Base-by-base conservation (phyloP, 2,888 invertebrate species). In the Physocephala rufipes region DNA sequence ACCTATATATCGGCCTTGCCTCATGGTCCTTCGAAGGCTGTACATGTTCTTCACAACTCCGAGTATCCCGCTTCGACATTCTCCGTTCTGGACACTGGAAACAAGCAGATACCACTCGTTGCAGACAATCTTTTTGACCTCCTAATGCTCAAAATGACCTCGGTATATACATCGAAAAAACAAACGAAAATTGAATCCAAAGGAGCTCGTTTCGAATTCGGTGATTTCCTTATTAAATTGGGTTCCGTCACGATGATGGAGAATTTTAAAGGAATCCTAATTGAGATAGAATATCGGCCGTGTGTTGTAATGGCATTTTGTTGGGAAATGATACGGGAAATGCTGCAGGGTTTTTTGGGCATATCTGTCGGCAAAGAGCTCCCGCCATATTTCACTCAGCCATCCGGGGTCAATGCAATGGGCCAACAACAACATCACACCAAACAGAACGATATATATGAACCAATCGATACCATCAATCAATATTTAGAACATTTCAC, bases 51-150 rank as follows among this genome's bases (percentile, higher is more conserved):
- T 12, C 97, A 97, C 87, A 95, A 97, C 85, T 96, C 95, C 0
- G 97, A 98, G 83, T 95, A 96, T 82, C 97, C 97, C 0, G 96
- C 96, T 0, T 94, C 97, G 0, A 95, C 96, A 2, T 97, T 97
- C 87, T 93, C 96, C 12, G 91, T 97, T 36, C 88, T 97, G 9
- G 97, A 97, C 79, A 93, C 92, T 65, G 95, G 95, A 0, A 91
- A 90, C 15, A 95, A 95, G 82, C 92, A 93, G 73, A 93, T 96
- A 43, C 93, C 95, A 1, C 89, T 98, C 0, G 93, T 95, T 45
- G 95, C 97, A 0, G 97, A 97, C 82, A 93, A 93, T 1, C 88
- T 97, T 2, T 96, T 97, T 82, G 97, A 97, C 85, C 86, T 95
- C 68, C 87, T 97, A 0, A 94, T 97, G 92, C 89, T 93, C 82